Conservation (phyloP, 2,113 vertebrate genomes). For the Bambusicola thoracicus region DNA sequence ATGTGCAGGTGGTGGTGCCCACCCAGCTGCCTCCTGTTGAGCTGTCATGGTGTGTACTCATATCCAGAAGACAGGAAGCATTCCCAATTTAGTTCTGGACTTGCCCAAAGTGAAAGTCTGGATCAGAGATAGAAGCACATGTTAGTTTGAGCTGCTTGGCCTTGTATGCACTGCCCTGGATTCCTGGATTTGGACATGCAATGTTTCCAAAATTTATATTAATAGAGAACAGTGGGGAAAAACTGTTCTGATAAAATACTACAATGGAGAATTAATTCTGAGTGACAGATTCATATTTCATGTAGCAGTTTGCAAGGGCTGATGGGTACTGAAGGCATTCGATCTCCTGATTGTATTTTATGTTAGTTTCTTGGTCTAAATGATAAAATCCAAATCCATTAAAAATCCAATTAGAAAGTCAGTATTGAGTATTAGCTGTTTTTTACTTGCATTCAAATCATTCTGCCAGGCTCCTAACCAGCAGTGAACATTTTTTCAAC, state of each 20-base stretch:
- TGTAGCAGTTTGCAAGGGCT: background rate
- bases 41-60: background rate
- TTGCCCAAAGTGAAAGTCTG: background rate
- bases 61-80: background rate
- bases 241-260: background rate
- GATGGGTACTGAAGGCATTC: background rate
- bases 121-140: background rate
- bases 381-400: background rate
- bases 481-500: background rate
- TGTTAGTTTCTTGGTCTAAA: background rate
- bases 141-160: background rate
- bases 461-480: slow-evolving; percentile 15
- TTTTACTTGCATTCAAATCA: background rate
- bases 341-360: slow-evolving; percentile 14
- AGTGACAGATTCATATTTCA: background rate
- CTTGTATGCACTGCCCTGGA: background rate
- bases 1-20: background rate
- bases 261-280: background rate
- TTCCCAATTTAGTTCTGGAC: background rate
- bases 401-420: slow-evolving; percentile 27
- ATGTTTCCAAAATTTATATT: background rate
- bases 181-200: background rate
- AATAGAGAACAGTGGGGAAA: background rate
- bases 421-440: background rate
- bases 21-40: background rate